Percentiles rank a stretch among this genome's conserved stretches.
phyloP scores from a whole-genome alignment of 2,888 invertebrate genomes.

The Agriopis marginaria region DNA sequence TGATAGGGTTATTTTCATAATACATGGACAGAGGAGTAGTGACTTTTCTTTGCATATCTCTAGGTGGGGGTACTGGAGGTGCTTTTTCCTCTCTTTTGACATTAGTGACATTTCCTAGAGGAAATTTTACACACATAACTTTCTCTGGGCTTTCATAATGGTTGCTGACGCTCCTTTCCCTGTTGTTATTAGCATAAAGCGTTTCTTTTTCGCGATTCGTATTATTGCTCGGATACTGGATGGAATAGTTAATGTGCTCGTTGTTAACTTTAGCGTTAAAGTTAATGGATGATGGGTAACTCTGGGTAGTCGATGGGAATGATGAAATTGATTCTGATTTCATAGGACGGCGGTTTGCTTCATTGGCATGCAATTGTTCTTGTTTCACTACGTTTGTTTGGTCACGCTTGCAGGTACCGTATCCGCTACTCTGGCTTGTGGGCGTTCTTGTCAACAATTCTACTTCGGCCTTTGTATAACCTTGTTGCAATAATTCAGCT shows the following conservation, averaged over 20 bases:
- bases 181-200: constrained; percentile 71
- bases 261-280: constrained; percentile 85
- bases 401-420: constrained; percentile 80
- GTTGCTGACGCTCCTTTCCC: constrained; percentile 71
- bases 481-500: constrained; percentile 81
- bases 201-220: constrained; percentile 65
- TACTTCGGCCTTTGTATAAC: constrained; percentile 83
- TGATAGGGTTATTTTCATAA: constrained; percentile 75
- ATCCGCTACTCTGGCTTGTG: constrained; percentile 82
- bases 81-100: constrained; percentile 78
- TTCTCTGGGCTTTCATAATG: constrained; percentile 75
- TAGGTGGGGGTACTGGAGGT: constrained; percentile 93
- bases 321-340: constrained; percentile 84
- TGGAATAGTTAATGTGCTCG: constrained; percentile 83
- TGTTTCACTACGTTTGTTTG: constrained; percentile 78
- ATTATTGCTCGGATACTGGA: constrained; percentile 74
- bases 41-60: constrained; percentile 89
- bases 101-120: constrained; percentile 78
- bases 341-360: constrained; percentile 69
- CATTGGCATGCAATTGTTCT: constrained; percentile 67
- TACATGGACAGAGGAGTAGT: constrained; percentile 82
- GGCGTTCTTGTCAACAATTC: constrained; percentile 84
- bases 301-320: constrained; percentile 83
- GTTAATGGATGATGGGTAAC: constrained; percentile 83
- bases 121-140: constrained; percentile 83